Conservation (phyloP, 37 sponge, comb jelly and placozoan genomes). For the Sycon ciliatum region DNA sequence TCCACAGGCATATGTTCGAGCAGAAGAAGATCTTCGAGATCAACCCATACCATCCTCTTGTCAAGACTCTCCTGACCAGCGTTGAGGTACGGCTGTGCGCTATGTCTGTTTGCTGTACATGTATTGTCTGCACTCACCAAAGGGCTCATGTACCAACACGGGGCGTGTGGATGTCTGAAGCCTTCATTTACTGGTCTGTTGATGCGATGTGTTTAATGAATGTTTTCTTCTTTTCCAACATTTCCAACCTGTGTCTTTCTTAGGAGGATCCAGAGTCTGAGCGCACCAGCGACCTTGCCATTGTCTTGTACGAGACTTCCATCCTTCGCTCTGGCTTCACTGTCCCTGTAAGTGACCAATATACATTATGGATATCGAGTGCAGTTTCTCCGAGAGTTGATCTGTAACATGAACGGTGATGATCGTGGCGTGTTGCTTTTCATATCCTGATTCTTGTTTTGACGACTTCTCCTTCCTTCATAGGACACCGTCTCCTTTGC, state of each 20-base stretch:
- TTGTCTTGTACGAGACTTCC: slow-evolving; percentile 77
- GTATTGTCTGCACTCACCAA: no score
- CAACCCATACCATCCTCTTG: slow-evolving; percentile 90
- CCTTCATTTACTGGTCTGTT: no score
- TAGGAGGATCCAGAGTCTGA: slow-evolving; percentile 39
- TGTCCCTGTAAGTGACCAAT: slow-evolving; percentile 30
- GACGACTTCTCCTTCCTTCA: background rate
- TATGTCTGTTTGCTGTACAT: no score
- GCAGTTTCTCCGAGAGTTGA: no score
- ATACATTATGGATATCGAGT: background rate
- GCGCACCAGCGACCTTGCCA: slow-evolving; percentile 63
- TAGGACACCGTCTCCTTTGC: slow-evolving; percentile 82
- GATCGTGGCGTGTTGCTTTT: no score
- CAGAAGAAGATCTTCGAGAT: slow-evolving; percentile 98
- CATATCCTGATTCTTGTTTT: background rate
- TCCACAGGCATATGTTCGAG: slow-evolving; percentile 48
- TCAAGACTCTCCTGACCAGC: slow-evolving; percentile 63
- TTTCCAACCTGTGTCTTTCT: background rate
- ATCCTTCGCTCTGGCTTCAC: slow-evolving; percentile 78
- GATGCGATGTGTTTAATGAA: no score
- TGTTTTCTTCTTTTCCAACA: no score
- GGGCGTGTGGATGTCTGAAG: no score
- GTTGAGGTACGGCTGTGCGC: slow-evolving; percentile 33
- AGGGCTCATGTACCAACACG: no score
- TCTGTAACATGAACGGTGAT: no score